phyloP scores from a whole-genome alignment of 2,888 invertebrate species.

The Patella pellucida region DNA sequence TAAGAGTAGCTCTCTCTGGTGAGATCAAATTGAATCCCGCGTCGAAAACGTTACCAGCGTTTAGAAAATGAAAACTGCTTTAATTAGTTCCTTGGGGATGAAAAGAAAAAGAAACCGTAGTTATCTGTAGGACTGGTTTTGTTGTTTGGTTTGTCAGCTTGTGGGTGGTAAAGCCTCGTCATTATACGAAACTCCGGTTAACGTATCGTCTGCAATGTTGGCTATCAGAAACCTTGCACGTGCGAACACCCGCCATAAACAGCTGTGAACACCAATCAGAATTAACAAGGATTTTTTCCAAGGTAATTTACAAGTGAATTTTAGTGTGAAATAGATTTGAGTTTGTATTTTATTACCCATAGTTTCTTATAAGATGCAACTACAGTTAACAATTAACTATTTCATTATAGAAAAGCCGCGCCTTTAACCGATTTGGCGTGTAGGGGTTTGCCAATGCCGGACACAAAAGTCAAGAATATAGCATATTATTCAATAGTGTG shows the following conservation, averaged over 20 bases:
- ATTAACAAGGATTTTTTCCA: not conserved
- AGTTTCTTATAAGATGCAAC: too few species aligned
- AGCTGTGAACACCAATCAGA: constrained; percentile 9
- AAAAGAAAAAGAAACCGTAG: constrained; percentile 1
- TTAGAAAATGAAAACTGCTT: constrained; percentile 11
- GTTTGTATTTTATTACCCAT: too few species aligned
- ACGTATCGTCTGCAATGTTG: not conserved
- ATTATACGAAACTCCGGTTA: not conserved
- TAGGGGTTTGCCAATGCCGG: too few species aligned
- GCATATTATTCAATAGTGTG: too few species aligned
- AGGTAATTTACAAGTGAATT: constrained; percentile 5
- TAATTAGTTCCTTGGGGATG: constrained; percentile 9
- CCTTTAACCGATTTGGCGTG: too few species aligned
- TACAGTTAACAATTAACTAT: too few species aligned
- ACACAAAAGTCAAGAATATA: too few species aligned
- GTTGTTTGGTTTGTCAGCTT: not conserved
- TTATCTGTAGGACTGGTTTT: not conserved
- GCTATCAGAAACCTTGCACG: not conserved
- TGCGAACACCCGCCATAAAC: not conserved
- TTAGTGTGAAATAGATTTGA: too few species aligned
- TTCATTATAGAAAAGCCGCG: too few species aligned
- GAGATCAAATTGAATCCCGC: constrained; percentile 8
- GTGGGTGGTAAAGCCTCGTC: constrained; percentile 1
- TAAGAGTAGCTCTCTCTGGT: not conserved
- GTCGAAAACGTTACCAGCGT: constrained; percentile 9